Percentiles rank a stretch among this genome's conserved stretches.
Evolutionary conservation across 2,888 invertebrate genomes (phyloP).

Genomic region (Lycia hirtaria): DNA sequence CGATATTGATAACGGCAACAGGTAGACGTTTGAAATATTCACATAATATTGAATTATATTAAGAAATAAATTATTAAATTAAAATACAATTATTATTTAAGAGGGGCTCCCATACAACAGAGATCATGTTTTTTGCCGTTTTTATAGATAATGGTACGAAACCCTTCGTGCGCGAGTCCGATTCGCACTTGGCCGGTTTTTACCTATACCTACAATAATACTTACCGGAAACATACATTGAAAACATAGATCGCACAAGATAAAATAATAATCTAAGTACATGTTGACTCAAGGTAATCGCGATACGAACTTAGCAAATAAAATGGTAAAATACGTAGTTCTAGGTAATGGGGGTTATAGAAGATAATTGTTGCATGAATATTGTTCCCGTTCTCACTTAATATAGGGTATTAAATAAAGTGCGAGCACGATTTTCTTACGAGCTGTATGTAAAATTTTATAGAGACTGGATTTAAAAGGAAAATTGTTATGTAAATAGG

Average conservation of each 20-base stretch:
- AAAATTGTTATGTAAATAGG: no score
- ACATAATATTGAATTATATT: no score
- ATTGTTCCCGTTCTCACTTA: neutral
- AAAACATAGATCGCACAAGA: conserved; percentile 21
- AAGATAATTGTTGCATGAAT: neutral
- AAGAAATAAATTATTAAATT: no score
- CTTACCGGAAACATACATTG: conserved; percentile 18
- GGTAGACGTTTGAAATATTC: no score
- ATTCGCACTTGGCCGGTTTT: no score
- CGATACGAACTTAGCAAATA: conserved; percentile 6
- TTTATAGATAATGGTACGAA: no score
- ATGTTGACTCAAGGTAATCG: conserved; percentile 22
- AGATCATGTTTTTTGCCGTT: no score
- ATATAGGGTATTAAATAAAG: neutral
- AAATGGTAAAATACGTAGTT: conserved; percentile 15
- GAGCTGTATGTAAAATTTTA: neutral
- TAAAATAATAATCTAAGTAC: conserved; percentile 1
- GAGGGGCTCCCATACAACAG: no score
- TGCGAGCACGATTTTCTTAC: neutral
- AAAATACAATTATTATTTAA: no score
- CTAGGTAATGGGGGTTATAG: conserved; percentile 2
- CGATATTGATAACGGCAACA: no score
- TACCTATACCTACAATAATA: neutral
- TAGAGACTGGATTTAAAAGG: no score
- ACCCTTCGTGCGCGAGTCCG: no score